Evolutionary conservation across 2,888 invertebrate genomes (phyloP).

Genomic region (Pandemis cinnamomeana): DNA sequence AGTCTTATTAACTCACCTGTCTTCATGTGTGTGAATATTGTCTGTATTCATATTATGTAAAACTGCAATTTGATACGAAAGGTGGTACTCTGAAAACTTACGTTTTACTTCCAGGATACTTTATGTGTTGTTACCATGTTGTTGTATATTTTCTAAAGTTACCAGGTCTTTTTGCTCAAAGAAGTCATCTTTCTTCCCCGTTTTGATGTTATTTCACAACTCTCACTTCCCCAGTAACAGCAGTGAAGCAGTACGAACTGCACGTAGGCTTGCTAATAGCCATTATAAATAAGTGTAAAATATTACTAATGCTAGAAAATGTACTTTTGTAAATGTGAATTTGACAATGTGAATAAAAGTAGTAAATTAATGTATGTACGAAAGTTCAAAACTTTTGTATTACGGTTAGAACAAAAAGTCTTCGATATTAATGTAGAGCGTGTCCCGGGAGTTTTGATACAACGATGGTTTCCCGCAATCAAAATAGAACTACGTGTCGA

Average conservation of each 20-base stretch:
- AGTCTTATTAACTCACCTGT: too few species aligned
- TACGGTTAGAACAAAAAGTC: background rate
- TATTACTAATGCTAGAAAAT: background rate
- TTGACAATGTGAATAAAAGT: slow-evolving; percentile 6
- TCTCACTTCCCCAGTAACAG: background rate
- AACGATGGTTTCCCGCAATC: background rate
- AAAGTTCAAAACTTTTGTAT: slow-evolving; percentile 30
- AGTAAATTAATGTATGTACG: background rate
- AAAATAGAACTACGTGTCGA: background rate
- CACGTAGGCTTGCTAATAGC: background rate
- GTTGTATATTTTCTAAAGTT: background rate
- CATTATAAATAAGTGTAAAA: background rate
- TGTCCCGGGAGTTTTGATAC: background rate
- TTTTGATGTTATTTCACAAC: background rate
- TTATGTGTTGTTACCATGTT: slow-evolving; percentile 11
- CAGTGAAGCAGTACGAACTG: background rate
- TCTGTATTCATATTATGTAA: background rate
- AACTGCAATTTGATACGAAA: slow-evolving; percentile 13
- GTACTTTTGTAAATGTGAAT: background rate
- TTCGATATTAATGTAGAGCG: background rate
- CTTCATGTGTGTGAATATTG: background rate
- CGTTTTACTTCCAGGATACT: slow-evolving; percentile 36
- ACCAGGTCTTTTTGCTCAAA: slow-evolving; percentile 22
- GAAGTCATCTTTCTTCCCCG: background rate
- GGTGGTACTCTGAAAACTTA: slow-evolving; percentile 29